phyloP scores from a whole-genome alignment of 1,140 invertebrate genomes.

The Chrysopa pallens region DNA sequence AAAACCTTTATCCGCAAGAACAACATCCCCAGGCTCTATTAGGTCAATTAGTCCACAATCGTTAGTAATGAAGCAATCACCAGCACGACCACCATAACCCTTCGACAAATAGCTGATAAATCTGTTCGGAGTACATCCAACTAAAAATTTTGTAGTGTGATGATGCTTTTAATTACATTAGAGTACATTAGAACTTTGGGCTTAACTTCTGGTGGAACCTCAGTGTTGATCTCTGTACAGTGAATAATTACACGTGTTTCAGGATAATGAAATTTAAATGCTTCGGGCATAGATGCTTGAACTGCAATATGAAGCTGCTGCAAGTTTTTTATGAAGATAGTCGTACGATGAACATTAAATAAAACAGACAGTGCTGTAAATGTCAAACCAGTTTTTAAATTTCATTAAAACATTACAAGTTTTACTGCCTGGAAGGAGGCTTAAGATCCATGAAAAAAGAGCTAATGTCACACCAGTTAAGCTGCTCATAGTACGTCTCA shows the following conservation, averaged over 20 bases:
- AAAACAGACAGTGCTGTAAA: too few relatives aligned
- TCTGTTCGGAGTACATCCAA: conserved; percentile 8
- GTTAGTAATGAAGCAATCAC: conserved; percentile 11
- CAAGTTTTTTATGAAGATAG: too few relatives aligned
- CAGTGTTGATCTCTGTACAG: conserved; percentile 14
- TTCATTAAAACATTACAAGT: too few relatives aligned
- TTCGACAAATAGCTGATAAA: conserved; percentile 12
- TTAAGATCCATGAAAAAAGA: too few relatives aligned
- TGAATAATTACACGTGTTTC: conserved; percentile 13
- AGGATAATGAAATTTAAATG: conserved; percentile 12
- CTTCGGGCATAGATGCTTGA: conserved; percentile 10
- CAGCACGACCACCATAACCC: conserved; percentile 11
- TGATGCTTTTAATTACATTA: conserved; percentile 9
- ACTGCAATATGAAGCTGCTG: not conserved
- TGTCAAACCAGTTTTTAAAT: too few relatives aligned
- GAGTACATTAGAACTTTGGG: conserved; percentile 7
- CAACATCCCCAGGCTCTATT: conserved; percentile 14
- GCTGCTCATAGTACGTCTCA: too few relatives aligned
- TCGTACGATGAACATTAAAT: too few relatives aligned
- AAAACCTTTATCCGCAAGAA: conserved; percentile 20
- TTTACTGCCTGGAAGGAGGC: too few relatives aligned
- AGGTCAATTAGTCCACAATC: conserved; percentile 14
- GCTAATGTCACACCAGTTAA: too few relatives aligned
- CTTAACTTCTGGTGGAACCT: too few relatives aligned
- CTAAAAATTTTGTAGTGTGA: conserved; percentile 4